Evolutionary conservation across 1,140 invertebrate genomes (phyloP).

Genomic region (Drosophila orena): DNA sequence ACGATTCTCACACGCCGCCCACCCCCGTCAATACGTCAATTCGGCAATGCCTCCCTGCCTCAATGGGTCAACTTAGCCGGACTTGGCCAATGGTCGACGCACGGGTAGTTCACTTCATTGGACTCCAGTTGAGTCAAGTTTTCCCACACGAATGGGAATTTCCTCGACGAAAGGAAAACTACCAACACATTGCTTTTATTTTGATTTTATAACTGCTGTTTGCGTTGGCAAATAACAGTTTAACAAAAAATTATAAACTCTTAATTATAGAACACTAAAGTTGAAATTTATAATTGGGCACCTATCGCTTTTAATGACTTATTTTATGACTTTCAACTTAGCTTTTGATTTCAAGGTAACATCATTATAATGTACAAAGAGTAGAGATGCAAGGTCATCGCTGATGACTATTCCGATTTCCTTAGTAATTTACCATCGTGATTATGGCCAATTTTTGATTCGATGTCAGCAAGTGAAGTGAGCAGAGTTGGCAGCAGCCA

Average conservation of each 20-base stretch:
- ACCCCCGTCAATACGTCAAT: slow-evolving; percentile 19
- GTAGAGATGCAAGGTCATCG: slow-evolving; percentile 40
- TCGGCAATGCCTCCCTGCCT: slow-evolving; percentile 14
- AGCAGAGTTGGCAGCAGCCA: slow-evolving; percentile 23
- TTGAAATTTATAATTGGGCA: neutral
- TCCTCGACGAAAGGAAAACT: slow-evolving; percentile 11
- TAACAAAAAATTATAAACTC: neutral
- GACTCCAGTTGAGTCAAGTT: slow-evolving; percentile 8
- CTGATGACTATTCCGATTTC: slow-evolving; percentile 36
- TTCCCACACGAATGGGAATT: slow-evolving; percentile 41
- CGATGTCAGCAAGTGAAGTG: slow-evolving; percentile 25
- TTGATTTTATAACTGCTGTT: neutral
- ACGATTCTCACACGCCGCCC: slow-evolving; percentile 46
- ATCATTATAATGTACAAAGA: no score
- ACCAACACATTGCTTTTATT: neutral
- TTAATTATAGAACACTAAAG: neutral
- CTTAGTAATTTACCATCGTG: slow-evolving; percentile 37
- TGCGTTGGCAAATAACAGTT: neutral
- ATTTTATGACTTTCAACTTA: no score
- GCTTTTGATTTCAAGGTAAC: no score
- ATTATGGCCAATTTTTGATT: slow-evolving; percentile 46
- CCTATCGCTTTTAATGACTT: no score
- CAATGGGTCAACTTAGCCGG: slow-evolving; percentile 67
- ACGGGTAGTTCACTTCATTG: slow-evolving; percentile 15
- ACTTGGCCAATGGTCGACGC: slow-evolving; percentile 64